Conservation (phyloP, 2,113 vertebrate genomes). For the Himantopus leucocephalus region DNA sequence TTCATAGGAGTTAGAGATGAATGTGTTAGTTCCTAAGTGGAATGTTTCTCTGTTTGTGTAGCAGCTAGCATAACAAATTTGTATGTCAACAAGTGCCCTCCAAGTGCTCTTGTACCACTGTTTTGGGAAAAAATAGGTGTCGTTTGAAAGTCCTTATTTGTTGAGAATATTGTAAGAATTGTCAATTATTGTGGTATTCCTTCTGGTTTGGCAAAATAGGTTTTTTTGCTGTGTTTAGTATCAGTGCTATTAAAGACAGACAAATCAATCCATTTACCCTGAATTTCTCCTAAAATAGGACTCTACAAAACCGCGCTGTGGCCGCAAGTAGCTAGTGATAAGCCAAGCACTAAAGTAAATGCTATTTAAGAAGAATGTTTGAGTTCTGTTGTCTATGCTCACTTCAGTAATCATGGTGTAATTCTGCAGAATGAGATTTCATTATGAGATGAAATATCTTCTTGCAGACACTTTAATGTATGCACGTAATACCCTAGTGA, state of each 20-base stretch:
- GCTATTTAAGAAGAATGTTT: neutral
- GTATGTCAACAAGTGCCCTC: neutral
- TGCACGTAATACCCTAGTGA: neutral
- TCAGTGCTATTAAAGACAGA: neutral
- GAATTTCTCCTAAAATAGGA: neutral
- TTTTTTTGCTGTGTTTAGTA: neutral
- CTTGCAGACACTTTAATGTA: neutral
- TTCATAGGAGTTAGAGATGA: neutral
- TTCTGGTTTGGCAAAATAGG: neutral
- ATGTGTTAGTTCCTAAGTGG: neutral
- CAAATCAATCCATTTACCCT: neutral
- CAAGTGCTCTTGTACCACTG: neutral
- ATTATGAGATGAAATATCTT: neutral
- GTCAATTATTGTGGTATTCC: neutral
- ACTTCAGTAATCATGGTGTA: neutral
- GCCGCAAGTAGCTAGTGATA: neutral
- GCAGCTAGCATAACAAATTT: neutral
- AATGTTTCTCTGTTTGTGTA: neutral
- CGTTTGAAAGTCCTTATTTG: neutral
- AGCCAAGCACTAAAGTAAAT: neutral
- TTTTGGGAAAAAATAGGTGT: neutral
- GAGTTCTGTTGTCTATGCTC: neutral
- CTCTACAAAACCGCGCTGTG: neutral
- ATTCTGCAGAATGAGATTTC: neutral
- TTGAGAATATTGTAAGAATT: neutral